Conservation (phyloP, 2,797 vertebrate genomes). For the Gallinago solitaria region DNA sequence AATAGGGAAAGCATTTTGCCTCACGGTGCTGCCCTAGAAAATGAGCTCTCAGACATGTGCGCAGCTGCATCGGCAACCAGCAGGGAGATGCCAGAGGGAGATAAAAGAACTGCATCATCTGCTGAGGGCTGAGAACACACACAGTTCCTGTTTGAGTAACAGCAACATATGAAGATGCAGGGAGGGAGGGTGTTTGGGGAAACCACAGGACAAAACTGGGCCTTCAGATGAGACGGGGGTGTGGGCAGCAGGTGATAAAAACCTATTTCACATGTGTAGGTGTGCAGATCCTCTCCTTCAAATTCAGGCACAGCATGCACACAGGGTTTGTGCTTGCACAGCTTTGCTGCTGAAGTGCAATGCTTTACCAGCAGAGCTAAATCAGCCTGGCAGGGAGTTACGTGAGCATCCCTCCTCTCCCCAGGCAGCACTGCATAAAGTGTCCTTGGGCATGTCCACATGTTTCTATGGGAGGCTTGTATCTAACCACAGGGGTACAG, state of each 20-base stretch:
- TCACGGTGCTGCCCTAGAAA: slow-evolving; percentile 2
- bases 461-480: background rate
- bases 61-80: background rate
- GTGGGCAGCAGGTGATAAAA: background rate
- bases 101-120: slow-evolving; percentile 22
- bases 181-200: background rate
- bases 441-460: rapidly evolving
- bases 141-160: slow-evolving; percentile 42
- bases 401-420: background rate
- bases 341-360: background rate
- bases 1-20: background rate
- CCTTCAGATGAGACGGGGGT: background rate
- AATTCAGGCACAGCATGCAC: background rate
- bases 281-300: background rate
- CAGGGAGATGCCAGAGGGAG: slow-evolving; percentile 31
- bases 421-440: background rate
- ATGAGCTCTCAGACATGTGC: background rate
- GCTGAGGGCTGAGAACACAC: background rate
- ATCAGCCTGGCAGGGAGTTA: background rate
- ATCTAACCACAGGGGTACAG: background rate
- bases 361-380: background rate
- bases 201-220: slow-evolving; percentile 35
- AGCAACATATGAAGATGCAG: background rate
- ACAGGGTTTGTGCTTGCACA: background rate
- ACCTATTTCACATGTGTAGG: background rate